Conservation (phyloP, 2,888 invertebrate genomes). For the Tenthredo notha region DNA sequence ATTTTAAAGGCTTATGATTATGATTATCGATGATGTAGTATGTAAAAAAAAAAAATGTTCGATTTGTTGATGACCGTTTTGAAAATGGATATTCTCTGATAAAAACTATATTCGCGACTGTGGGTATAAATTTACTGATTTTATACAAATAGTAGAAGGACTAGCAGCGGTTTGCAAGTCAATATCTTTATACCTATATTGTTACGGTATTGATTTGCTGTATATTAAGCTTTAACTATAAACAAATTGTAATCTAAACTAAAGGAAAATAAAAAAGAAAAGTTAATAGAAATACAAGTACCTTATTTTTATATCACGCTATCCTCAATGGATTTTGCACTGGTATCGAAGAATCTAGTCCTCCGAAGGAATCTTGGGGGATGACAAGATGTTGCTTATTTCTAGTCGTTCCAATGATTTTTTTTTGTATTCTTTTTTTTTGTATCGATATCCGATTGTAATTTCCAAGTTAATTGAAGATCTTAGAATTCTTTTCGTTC, state of each 20-base stretch:
- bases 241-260: background rate
- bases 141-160: background rate
- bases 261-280: background rate
- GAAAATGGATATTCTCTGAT: conserved; percentile 17
- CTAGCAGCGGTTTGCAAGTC: background rate
- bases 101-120: background rate
- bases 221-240: conserved; percentile 5
- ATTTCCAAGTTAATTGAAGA: conserved; percentile 1
- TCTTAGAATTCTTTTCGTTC: background rate
- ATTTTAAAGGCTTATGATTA: background rate
- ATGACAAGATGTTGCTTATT: background rate
- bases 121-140: background rate
- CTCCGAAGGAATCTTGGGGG: background rate
- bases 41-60: background rate
- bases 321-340: background rate
- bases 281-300: background rate
- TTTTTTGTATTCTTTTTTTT: background rate
- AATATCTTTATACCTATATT: conserved; percentile 3
- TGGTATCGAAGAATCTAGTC: background rate
- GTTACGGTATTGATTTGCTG: background rate
- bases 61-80: conserved; percentile 37
- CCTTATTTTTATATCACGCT: background rate
- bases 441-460: conserved; percentile 16
- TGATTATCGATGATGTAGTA: background rate
- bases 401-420: background rate